Evolutionary conservation across 2,113 vertebrate genomes (phyloP).

Genomic region (Calypte anna): DNA sequence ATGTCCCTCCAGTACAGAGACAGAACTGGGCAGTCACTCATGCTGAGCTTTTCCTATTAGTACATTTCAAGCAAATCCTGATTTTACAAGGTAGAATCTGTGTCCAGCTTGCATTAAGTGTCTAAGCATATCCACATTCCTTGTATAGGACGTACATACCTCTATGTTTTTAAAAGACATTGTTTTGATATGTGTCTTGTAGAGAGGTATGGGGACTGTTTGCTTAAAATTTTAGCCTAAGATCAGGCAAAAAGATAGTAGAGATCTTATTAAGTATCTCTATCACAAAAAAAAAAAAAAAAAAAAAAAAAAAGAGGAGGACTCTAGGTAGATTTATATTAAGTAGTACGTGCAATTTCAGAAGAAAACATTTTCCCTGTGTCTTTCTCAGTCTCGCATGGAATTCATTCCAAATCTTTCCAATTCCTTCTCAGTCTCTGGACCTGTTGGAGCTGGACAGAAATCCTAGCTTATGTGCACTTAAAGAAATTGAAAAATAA

Average conservation of each 20-base stretch:
- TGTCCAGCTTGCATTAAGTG: background rate
- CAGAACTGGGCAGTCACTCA: fast-evolving
- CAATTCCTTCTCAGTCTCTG: background rate
- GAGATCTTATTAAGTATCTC: background rate
- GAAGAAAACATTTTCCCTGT: background rate
- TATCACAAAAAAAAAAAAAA: background rate
- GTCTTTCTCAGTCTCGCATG: fast-evolving
- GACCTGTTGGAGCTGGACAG: background rate
- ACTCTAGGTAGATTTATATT: background rate
- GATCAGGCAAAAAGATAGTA: background rate
- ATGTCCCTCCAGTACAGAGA: background rate
- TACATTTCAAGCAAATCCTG: background rate
- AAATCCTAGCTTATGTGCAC: background rate
- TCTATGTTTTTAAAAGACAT: background rate
- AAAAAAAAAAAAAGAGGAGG: no score
- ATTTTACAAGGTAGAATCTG: background rate
- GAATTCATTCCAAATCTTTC: background rate
- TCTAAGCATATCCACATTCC: background rate
- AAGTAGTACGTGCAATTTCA: background rate
- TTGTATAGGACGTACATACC: background rate
- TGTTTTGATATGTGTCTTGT: background rate
- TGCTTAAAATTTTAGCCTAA: background rate
- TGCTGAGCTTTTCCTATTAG: background rate
- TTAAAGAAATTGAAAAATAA: background rate
- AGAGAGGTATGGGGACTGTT: background rate